Evolutionary conservation across 2,113 vertebrate genomes (phyloP).

Genomic region (Eptesicus fuscus): DNA sequence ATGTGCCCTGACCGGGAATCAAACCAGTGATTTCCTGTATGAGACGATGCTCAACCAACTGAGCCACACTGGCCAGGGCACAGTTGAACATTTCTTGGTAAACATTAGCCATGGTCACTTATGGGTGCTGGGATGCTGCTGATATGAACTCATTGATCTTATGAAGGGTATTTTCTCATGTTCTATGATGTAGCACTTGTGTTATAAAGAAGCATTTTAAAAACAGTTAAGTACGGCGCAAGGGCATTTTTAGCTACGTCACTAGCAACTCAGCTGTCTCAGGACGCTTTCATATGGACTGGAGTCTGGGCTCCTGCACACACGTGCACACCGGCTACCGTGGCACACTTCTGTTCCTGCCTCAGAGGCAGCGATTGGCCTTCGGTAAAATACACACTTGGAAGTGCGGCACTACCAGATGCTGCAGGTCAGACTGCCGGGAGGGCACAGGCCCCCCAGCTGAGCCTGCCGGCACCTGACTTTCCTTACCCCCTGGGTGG

Average conservation of each 20-base stretch:
- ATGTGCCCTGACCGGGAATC: no score
- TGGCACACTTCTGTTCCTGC: neutral
- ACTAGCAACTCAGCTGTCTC: neutral
- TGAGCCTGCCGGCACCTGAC: neutral
- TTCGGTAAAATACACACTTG: neutral
- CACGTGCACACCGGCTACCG: fast-evolving
- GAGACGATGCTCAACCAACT: no score
- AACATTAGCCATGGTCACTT: neutral
- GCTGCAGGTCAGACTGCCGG: neutral
- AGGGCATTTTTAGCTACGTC: neutral
- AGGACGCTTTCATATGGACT: neutral
- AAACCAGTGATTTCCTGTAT: no score
- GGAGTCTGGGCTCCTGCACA: neutral
- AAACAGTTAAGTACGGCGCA: neutral
- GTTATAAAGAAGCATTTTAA: neutral
- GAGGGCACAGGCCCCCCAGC: neutral
- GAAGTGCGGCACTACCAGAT: neutral
- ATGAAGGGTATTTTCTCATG: neutral
- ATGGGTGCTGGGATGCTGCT: neutral
- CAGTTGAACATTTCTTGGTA: no score
- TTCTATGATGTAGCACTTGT: neutral
- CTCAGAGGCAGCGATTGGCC: neutral
- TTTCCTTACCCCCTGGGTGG: neutral
- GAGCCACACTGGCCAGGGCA: no score
- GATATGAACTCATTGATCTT: neutral